phyloP scores from a whole-genome alignment of 1,140 invertebrate species.

The Drosophila lacteicornis region DNA sequence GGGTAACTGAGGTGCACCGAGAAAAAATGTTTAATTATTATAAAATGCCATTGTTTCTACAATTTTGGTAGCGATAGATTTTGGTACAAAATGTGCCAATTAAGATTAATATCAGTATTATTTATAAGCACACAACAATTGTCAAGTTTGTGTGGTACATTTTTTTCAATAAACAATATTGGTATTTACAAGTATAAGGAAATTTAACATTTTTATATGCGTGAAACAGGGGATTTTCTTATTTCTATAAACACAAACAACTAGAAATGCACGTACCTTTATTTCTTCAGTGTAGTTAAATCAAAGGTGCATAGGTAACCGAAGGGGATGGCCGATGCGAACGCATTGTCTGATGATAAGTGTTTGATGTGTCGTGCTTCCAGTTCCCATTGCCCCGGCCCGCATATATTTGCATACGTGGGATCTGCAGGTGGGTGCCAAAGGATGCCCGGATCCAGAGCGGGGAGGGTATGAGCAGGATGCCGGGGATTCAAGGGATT shows the following conservation, averaged over 20 bases:
- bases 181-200: too few relatives aligned
- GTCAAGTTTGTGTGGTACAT: too few relatives aligned
- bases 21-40: background rate
- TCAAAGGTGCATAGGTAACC: slow-evolving; percentile 34
- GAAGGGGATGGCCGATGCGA: slow-evolving; percentile 31
- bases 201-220: too few relatives aligned
- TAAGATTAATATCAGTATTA: too few relatives aligned
- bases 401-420: slow-evolving; percentile 49
- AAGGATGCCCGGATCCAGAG: background rate
- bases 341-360: slow-evolving; percentile 51
- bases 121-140: too few relatives aligned
- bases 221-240: too few relatives aligned
- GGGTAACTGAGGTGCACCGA: background rate
- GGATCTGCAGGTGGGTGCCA: slow-evolving; percentile 26
- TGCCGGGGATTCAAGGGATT: slow-evolving; percentile 18
- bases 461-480: slow-evolving; percentile 2
- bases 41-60: too few relatives aligned
- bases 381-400: slow-evolving; percentile 24
- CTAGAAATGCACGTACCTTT: too few relatives aligned
- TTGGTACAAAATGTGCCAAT: too few relatives aligned
- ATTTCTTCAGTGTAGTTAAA: slow-evolving; percentile 5
- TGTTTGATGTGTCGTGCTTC: slow-evolving; percentile 61
- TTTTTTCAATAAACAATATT: too few relatives aligned
- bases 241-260: too few relatives aligned
- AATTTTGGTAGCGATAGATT: too few relatives aligned